phyloP scores from a whole-genome alignment of 2,113 vertebrate genomes.

The Nesoenas mayeri region DNA sequence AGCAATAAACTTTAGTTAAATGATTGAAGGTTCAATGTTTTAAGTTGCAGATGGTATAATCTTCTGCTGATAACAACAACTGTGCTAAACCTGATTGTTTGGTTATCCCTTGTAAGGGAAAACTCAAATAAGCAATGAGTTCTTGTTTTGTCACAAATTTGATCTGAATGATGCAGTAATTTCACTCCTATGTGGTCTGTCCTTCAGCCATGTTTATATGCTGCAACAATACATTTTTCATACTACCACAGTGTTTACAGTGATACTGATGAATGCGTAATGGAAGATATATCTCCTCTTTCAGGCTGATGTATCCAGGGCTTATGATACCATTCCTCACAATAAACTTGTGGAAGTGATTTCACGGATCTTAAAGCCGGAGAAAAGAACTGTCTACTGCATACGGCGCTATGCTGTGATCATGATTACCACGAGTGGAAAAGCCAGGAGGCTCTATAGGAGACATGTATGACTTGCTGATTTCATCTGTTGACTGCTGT shows the following conservation, averaged over 20 bases:
- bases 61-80: neutral
- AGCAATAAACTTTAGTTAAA: neutral
- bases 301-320: conserved; percentile 88
- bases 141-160: neutral
- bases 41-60: neutral
- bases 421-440: conserved; percentile 73
- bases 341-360: conserved; percentile 85
- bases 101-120: neutral
- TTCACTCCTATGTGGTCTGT: neutral
- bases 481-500: neutral
- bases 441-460: conserved; percentile 74
- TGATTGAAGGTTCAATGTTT: neutral
- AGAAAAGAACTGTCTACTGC: conserved; percentile 74
- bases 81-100: neutral
- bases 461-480: conserved; percentile 74
- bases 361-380: conserved; percentile 67
- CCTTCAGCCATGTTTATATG: neutral
- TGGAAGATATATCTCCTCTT: neutral
- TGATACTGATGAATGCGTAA: neutral
- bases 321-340: conserved; percentile 90
- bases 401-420: conserved; percentile 83
- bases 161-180: neutral
- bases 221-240: neutral
- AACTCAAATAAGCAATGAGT: neutral
- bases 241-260: neutral